Conservation (phyloP, 2,797 vertebrate genomes). For the Myotis findleyi region DNA sequence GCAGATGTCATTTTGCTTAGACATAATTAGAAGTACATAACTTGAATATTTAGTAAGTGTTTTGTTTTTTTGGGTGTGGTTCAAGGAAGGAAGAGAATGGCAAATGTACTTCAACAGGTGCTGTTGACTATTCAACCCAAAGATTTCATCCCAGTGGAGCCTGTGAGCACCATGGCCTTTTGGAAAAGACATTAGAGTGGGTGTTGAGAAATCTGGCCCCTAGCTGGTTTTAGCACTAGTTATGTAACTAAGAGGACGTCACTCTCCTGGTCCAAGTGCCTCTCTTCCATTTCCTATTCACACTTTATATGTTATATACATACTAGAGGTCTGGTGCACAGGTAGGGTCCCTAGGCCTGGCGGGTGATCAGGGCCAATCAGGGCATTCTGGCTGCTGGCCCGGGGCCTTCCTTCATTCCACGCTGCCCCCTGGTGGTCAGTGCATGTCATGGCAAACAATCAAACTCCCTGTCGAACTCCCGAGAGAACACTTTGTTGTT, state of each 20-base stretch:
- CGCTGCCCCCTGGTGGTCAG: no score
- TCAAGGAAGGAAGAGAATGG: conserved; percentile 46
- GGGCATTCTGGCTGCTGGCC: no score
- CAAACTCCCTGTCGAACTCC: no score
- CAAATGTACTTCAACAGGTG: conserved; percentile 32
- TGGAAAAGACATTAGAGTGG: neutral
- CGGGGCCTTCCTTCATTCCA: no score
- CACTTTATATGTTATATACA: neutral
- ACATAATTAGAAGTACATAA: conserved; percentile 81
- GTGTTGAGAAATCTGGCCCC: neutral
- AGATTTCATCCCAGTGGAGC: neutral
- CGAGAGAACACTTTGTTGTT: no score
- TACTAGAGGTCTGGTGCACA: no score
- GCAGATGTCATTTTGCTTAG: conserved; percentile 83
- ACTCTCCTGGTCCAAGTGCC: neutral
- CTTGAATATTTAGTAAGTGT: conserved; percentile 31
- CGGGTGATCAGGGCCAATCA: no score
- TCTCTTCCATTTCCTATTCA: neutral
- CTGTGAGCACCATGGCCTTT: neutral
- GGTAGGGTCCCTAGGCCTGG: no score
- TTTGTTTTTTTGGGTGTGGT: conserved; percentile 35
- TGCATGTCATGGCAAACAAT: no score
- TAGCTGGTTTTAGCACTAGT: neutral
- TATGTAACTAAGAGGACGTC: neutral
- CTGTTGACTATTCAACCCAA: conserved; percentile 17